Conservation (phyloP, 2,113 vertebrate genomes). For the Suricata suricatta region DNA sequence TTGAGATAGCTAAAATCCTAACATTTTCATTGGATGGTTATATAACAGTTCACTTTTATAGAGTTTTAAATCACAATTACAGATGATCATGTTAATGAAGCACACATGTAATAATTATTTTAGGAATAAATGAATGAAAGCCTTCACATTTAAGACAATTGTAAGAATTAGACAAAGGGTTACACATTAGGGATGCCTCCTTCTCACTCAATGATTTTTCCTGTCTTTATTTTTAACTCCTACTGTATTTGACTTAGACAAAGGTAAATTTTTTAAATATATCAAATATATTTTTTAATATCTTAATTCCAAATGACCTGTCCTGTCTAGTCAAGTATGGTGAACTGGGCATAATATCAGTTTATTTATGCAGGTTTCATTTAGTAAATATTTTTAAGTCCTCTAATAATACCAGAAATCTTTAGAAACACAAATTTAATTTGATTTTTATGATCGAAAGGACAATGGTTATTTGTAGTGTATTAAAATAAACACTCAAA, state of each 20-base stretch:
- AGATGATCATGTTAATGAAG: neutral
- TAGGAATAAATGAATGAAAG: neutral
- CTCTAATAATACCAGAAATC: neutral
- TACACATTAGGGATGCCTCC: neutral
- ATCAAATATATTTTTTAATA: neutral
- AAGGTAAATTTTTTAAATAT: neutral
- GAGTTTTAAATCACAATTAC: neutral
- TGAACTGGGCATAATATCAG: neutral
- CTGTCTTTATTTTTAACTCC: neutral
- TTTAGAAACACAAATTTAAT: neutral
- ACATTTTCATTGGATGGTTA: neutral
- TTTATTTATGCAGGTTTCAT: neutral
- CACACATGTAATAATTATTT: neutral
- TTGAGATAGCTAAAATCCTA: neutral
- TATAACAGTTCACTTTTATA: neutral
- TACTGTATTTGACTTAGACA: neutral
- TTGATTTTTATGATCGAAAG: neutral
- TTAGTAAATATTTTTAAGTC: neutral
- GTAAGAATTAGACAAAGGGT: neutral
- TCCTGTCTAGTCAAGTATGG: neutral
- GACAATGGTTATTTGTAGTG: neutral
- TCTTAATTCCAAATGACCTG: neutral
- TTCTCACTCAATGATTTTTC: neutral
- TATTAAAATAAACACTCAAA: neutral
- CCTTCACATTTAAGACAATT: neutral